These are phyloP conservation scores for Blastobasis lacticolella DNA, from an alignment of 2,888 invertebrate genomes.

Conservation along the genomic window DNA sequence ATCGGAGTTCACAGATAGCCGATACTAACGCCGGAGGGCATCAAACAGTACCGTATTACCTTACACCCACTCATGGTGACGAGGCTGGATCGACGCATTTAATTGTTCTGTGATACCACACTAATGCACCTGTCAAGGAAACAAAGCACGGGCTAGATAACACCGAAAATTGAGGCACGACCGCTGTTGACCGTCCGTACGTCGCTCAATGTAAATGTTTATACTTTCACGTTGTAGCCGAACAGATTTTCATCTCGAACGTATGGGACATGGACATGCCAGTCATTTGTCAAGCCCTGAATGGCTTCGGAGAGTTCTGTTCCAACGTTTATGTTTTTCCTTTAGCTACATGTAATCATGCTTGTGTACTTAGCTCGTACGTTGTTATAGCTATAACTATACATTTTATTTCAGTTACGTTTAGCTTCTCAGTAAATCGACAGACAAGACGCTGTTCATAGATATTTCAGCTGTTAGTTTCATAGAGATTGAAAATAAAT, in stretches of 20 bases:
- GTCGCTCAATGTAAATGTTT: conserved; percentile 69
- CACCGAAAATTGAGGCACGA: conserved; percentile 61
- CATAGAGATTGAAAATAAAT: conserved; percentile 4
- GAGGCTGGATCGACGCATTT: conserved; percentile 62
- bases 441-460: background rate
- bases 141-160: conserved; percentile 66
- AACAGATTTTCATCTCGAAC: conserved; percentile 45
- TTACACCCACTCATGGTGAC: conserved; percentile 53
- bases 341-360: too few relatives aligned
- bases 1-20: conserved; percentile 18
- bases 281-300: conserved; percentile 59
- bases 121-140: conserved; percentile 74
- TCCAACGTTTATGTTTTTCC: too few relatives aligned
- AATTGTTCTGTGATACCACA: conserved; percentile 69
- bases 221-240: conserved; percentile 55
- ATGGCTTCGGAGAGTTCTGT: background rate
- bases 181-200: conserved; percentile 34
- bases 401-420: too few relatives aligned
- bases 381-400: too few relatives aligned
- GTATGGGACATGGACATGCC: conserved; percentile 42
- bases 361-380: too few relatives aligned
- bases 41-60: conserved; percentile 18
- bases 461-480: conserved; percentile 21
- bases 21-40: conserved; percentile 19
- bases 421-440: too few relatives aligned